Evolutionary conservation across 1,140 invertebrate genomes (phyloP), one percentile per base, ranked within the genome.

Genomic region (Drepana arcuata): DNA sequence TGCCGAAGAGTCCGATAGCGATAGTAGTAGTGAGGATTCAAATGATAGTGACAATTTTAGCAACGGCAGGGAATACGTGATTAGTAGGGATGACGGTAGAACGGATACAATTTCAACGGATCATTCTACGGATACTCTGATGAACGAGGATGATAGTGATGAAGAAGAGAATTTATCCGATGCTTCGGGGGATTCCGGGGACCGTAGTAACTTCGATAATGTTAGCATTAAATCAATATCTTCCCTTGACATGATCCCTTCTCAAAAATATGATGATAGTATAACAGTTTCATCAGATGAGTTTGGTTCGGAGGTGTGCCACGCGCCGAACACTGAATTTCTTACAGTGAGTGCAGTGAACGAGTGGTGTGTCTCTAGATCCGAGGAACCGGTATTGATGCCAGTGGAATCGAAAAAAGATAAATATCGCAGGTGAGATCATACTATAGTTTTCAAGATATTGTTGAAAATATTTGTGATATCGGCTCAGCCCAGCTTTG

Each of bases 341-440:
- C 62, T 80, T 27, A 73, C 75, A 40, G 80, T 83, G 51, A 82
- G 75, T 75, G 80, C 80, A 53, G 75, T 83, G 46, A 83, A 83
- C 55, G 73, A 79, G 44, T 81, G 78, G 73, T 80, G 77, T 60
- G 61, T 78, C 40, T 64, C 74, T 39, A 70, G 73, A 48, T 72
- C 75, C 35, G 47, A 48, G 26, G 72, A 70, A 59, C 69, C 71
- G 48, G 64, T 70, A 64, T 66, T 81, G 41, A 54, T 79, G 37
- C 74, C 77, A 42, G 65, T 78, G 38, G 75, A 80, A 71, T 72
- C 72, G 14, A 80, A 82, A 69, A 81, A 79, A 58, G 78, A 81
- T 48, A 83, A 83, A 60, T 82, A 82, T 70, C 51, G 72, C 62
- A 80, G 80, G 80, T 83, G 58, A 73, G 72, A 41, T 63, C 51